Conservation (phyloP, 2,113 vertebrate genomes). For the Antechinus stuartii region DNA sequence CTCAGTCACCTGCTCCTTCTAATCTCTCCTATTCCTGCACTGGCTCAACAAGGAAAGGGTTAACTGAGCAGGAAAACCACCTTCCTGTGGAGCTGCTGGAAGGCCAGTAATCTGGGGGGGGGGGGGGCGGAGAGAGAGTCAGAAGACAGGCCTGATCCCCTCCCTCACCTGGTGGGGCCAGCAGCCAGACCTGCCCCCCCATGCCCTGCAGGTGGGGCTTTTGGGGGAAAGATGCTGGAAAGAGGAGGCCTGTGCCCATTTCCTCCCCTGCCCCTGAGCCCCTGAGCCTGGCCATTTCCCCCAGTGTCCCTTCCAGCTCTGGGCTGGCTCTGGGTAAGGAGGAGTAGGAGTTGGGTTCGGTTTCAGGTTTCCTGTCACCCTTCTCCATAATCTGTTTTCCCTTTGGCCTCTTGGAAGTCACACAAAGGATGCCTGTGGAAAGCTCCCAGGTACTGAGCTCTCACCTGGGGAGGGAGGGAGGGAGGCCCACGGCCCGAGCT, state of each 20-base stretch:
- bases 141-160: too few species aligned
- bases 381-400: constrained; percentile 73
- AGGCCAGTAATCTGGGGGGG: too few species aligned
- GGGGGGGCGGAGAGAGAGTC: too few species aligned
- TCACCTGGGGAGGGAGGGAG: constrained; percentile 61
- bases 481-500: constrained; percentile 49
- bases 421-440: constrained; percentile 75
- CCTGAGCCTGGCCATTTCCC: constrained; percentile 22
- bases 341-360: constrained; percentile 64
- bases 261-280: not conserved
- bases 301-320: constrained; percentile 57
- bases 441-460: not conserved
- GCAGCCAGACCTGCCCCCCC: too few species aligned
- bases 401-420: constrained; percentile 69
- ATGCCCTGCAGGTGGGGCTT: not conserved
- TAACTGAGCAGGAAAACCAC: too few species aligned
- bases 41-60: not conserved
- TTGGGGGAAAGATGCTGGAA: not conserved
- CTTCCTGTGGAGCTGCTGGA: too few species aligned
- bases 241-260: not conserved
- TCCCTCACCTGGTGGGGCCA: not conserved
- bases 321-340: constrained; percentile 4
- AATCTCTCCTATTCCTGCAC: not conserved
- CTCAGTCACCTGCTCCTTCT: not conserved
- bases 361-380: constrained; percentile 71